Conservation (phyloP, 1,140 invertebrate genomes). For the Drosophila pectinifera region DNA sequence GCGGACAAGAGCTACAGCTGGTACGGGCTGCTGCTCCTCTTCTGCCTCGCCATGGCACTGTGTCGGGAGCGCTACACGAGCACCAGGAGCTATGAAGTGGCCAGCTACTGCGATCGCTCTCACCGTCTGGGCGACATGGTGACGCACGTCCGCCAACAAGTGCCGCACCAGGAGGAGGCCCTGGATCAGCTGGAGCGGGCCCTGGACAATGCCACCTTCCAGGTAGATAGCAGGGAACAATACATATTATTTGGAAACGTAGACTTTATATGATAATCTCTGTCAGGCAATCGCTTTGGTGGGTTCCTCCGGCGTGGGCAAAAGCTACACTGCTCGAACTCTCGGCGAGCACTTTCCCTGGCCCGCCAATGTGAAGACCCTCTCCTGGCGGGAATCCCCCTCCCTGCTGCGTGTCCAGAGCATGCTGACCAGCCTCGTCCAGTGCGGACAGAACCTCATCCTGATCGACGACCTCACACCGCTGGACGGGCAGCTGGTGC, state of each 20-base stretch:
- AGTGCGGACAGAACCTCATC: constrained; percentile 15
- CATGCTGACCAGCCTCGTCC: neutral
- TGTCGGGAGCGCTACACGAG: neutral
- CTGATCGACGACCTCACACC: constrained; percentile 17
- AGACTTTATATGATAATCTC: no score
- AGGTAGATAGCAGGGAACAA: no score
- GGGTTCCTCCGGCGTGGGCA: constrained; percentile 17
- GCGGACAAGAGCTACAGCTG: neutral
- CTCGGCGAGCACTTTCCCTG: constrained; percentile 11
- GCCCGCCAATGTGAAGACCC: constrained; percentile 13
- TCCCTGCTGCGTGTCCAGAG: constrained; percentile 2
- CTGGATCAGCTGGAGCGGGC: constrained; percentile 9
- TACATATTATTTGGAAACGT: no score
- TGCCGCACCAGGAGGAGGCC: constrained; percentile 8
- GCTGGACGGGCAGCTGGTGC: neutral
- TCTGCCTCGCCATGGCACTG: neutral
- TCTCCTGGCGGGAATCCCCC: neutral
- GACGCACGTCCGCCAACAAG: neutral
- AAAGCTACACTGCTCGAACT: neutral
- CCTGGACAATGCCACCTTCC: neutral
- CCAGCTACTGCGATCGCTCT: neutral
- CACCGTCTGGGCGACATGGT: constrained; percentile 9
- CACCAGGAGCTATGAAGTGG: neutral
- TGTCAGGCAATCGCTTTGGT: constrained; percentile 7
- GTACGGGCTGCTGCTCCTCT: neutral